phyloP scores from a whole-genome alignment of 2,113 vertebrate genomes.

The Pagrus major region DNA sequence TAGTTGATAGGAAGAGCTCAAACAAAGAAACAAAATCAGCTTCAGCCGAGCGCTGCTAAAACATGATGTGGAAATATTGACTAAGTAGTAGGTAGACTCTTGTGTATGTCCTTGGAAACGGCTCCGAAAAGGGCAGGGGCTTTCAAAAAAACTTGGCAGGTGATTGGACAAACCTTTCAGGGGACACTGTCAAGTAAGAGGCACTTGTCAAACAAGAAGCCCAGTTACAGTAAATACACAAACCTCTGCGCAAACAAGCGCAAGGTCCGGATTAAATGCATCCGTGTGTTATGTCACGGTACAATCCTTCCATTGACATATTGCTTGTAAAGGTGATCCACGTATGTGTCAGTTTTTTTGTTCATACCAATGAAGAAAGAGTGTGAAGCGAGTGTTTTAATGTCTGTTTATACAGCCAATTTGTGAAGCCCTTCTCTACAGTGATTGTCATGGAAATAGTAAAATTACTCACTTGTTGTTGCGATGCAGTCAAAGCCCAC shows the following conservation, averaged over 20 bases:
- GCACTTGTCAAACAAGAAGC: neutral
- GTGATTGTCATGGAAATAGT: neutral
- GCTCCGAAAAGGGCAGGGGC: too few relatives aligned
- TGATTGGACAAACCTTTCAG: too few relatives aligned
- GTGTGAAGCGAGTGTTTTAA: too few relatives aligned
- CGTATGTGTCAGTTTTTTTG: too few relatives aligned
- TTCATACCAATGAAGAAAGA: too few relatives aligned
- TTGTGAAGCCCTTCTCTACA: neutral
- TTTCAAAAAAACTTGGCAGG: too few relatives aligned
- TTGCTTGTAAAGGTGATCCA: too few relatives aligned
- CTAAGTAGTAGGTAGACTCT: too few relatives aligned
- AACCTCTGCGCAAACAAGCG: neutral
- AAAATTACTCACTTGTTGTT: slow-evolving; percentile 90
- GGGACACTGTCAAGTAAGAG: neutral
- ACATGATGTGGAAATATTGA: too few relatives aligned
- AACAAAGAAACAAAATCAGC: neutral
- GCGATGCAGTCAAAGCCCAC: slow-evolving; percentile 99
- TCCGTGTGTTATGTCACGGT: neutral
- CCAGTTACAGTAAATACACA: neutral
- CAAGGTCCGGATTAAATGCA: neutral
- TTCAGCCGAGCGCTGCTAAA: neutral
- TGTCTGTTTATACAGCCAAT: too few relatives aligned
- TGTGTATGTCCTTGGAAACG: too few relatives aligned
- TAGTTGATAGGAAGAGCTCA: neutral
- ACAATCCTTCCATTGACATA: neutral